Conservation (phyloP, 2,888 invertebrate species). For the Dolomedes plantarius region DNA sequence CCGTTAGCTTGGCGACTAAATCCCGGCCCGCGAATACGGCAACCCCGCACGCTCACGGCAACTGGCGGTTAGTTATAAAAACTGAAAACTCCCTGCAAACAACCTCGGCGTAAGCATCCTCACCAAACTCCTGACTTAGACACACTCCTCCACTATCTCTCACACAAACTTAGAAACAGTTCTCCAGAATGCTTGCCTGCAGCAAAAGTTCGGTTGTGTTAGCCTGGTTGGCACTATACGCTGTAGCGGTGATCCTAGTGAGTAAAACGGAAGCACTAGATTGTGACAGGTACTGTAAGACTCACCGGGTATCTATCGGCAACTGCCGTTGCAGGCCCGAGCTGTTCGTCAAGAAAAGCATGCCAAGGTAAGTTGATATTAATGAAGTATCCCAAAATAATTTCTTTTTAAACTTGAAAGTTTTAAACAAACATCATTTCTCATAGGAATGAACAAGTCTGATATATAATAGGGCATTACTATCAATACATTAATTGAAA, state of each 20-base stretch:
- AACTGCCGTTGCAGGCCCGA: slow-evolving; percentile 56
- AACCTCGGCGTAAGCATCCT: neutral
- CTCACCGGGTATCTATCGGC: slow-evolving; percentile 45
- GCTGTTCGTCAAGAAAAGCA: slow-evolving; percentile 46
- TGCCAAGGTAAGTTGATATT: slow-evolving; percentile 11
- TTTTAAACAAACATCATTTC: too few species aligned
- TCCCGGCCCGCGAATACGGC: slow-evolving; percentile 2
- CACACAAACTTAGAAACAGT: neutral
- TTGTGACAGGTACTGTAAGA: slow-evolving; percentile 47
- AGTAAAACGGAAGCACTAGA: slow-evolving; percentile 16
- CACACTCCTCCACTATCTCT: neutral
- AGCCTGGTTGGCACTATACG: slow-evolving; percentile 5
- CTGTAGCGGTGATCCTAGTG: neutral
- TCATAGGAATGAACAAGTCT: too few species aligned
- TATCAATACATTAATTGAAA: too few species aligned
- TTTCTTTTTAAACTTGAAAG: too few species aligned
- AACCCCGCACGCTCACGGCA: slow-evolving; percentile 23
- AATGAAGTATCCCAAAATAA: too few species aligned
- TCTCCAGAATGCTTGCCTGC: neutral
- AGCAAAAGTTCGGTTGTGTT: neutral
- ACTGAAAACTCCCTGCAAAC: slow-evolving; percentile 18
- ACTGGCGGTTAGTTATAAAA: slow-evolving; percentile 42
- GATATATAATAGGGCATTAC: too few species aligned
- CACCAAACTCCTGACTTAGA: neutral
- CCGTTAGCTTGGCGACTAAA: slow-evolving; percentile 19